A percentile compares a stretch with the other conserved stretches of the same genome.
phyloP scores from a whole-genome alignment of 35 echinoderm and acorn worm genomes.

The Ophioderma brevispina region DNA sequence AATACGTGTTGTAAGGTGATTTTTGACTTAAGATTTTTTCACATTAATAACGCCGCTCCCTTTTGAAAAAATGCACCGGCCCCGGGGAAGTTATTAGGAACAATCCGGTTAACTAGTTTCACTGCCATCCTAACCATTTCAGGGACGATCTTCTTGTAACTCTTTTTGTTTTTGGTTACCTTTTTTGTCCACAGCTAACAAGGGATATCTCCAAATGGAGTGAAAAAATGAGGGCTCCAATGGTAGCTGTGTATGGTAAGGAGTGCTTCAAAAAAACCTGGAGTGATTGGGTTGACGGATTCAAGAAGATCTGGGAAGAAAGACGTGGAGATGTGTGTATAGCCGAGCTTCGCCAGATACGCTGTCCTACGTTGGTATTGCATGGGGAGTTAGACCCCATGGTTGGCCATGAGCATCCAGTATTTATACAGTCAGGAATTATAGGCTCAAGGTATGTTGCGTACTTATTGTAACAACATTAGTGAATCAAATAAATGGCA shows the following conservation, averaged over 20 bases:
- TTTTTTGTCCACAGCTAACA: slow-evolving; percentile 55
- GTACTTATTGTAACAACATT: too few relatives aligned
- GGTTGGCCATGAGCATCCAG: slow-evolving; percentile 80
- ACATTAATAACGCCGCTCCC: too few relatives aligned
- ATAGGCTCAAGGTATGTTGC: slow-evolving; percentile 94
- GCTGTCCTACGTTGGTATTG: slow-evolving; percentile 81
- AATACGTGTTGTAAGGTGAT: too few relatives aligned
- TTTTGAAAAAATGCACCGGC: too few relatives aligned
- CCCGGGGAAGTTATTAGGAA: too few relatives aligned
- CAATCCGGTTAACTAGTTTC: too few relatives aligned
- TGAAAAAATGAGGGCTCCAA: slow-evolving; percentile 83
- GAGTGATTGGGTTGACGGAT: slow-evolving; percentile 75
- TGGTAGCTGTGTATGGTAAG: slow-evolving; percentile 83
- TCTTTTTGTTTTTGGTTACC: too few relatives aligned
- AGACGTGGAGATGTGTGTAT: slow-evolving; percentile 72
- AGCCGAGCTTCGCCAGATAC: slow-evolving; percentile 38
- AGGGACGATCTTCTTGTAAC: too few relatives aligned
- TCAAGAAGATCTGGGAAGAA: slow-evolving; percentile 21
- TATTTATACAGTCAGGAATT: slow-evolving; percentile 68
- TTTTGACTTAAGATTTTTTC: too few relatives aligned
- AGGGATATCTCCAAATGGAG: slow-evolving; percentile 89
- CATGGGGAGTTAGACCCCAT: slow-evolving; percentile 91
- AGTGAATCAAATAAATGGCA: too few relatives aligned
- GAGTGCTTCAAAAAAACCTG: slow-evolving; percentile 79
- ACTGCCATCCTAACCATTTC: too few relatives aligned